Evolutionary conservation across 2,888 invertebrate species (phyloP).

Genomic region (Amphipoea oculea): DNA sequence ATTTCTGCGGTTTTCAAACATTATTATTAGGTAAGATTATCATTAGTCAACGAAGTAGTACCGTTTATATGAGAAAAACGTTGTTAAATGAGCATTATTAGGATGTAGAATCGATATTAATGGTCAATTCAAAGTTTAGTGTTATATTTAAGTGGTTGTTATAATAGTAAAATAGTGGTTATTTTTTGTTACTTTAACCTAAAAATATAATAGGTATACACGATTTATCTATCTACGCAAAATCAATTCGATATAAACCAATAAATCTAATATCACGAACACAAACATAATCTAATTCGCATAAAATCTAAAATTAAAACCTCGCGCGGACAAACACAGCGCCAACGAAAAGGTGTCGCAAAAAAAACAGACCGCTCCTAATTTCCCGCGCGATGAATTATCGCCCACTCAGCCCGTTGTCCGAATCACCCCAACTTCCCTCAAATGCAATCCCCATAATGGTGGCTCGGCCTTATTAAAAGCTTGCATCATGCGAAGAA

Average conservation of each 20-base stretch:
- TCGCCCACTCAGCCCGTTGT: conserved; percentile 68
- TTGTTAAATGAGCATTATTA: background rate
- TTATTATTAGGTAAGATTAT: background rate
- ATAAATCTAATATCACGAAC: conserved; percentile 20
- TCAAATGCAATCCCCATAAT: conserved; percentile 80
- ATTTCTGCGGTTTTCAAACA: background rate
- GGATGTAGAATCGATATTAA: background rate
- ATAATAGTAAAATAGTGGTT: too few relatives aligned
- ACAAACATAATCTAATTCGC: conserved; percentile 20
- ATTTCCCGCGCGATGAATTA: conserved; percentile 71
- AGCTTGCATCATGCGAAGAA: conserved; percentile 84
- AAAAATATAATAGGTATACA: too few relatives aligned
- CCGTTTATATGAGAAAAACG: background rate
- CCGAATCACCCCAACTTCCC: conserved; percentile 75
- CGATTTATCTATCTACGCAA: background rate
- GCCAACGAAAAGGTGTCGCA: conserved; percentile 52
- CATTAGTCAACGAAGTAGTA: background rate
- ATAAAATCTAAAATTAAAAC: conserved; percentile 45
- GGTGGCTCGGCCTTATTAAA: conserved; percentile 83
- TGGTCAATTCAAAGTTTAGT: background rate
- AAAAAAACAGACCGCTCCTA: conserved; percentile 58
- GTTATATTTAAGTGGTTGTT: background rate
- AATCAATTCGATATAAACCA: background rate
- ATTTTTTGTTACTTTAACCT: background rate
- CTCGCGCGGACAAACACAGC: conserved; percentile 34